Base-by-base conservation (phyloP, 2,113 vertebrate genomes). In the Callospermophilus lateralis region DNA sequence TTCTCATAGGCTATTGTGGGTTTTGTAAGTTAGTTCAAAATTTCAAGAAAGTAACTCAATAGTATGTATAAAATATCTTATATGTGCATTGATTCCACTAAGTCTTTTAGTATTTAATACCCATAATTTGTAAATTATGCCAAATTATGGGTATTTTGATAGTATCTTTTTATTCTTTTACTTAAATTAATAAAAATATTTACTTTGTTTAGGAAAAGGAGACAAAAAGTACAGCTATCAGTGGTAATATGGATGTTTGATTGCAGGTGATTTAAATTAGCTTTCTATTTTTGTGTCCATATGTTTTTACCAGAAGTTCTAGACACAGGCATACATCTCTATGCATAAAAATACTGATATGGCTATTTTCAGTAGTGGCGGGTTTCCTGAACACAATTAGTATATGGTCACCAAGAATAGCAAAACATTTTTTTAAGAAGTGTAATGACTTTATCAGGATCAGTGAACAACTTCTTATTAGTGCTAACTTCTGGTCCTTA, bases 151-250 rank as follows among this genome's bases (percentile, higher is more conserved):
- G 5, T 87, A 63, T 32, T 32, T 32, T 73, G 26, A 22, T 6
- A 42, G 10, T 9, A 30, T 34, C 4, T 30, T 42, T 70, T 39
- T 88, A 53, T 16, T 32, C 32, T 87, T 70, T 81, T 74, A 8
- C 19, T 93, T 93, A 78, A 78, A 96, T 51, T 84, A 93, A 74
- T 30, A 84, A 78, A 55, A 89, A 61, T 13, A 2, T 92, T 95
- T 72, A 48, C 67, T 92, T 96, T 84, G 42, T 84, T 42, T 87
- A 87, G 51, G 6, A 61, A 92, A 94, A 78, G 6, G 22, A 94
- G 11, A 53, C 0, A 78, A 74, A n/a, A 70, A 77, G 10, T 30
- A 88, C 26, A 68, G 24, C 55, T 89, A 67, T 78, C n/a, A 93
- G 1, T 61, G 20, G 9, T 63, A 83, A 87, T 76, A 72, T 7